Evolutionary conservation across 2,888 invertebrate species (phyloP), one percentile per base, ranked within the genome.

Genomic region (Tipula lateralis): DNA sequence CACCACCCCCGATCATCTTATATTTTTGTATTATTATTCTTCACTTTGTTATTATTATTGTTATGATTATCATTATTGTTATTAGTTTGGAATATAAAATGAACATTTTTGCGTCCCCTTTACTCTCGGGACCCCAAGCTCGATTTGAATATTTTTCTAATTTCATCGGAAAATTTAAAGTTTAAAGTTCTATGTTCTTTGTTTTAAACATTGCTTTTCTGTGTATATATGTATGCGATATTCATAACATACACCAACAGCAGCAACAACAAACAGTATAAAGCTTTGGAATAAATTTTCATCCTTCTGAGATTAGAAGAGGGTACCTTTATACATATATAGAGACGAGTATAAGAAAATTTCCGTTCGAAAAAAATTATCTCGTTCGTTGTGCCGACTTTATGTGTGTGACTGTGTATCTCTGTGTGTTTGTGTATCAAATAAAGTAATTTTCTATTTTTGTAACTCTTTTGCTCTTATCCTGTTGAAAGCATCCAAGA

Each of bases 1-100:
- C 24, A 66, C 66, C 24, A 1, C 12, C 39, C 12, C 4, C 32
- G 32, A n/a, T n/a, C n/a, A n/a, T n/a, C n/a, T 9, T 36, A 32
- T 32, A 32, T 1, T 32, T 32, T 32, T 39, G 39, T 24, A 7
- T 66, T 66, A 66, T 66, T 66, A 66, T 24, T 24, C 24, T 24
- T 24, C 66, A 66, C 66, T 66, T 66, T 66, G 66, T 66, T 66
- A 66, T 66, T 66, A 24, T 66, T 66, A 66, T 66, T 66, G 66
- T 66, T 66, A 66, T 66, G 19, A 66, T 24, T 24, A 66, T 16
- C 44, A 44, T 44, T 16, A 44, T 44, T 44, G 16, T 44, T 44
- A 44, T 50, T 66, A 66, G 19, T 66, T 66, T 66, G 7, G 66
- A 66, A 66, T 24, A 24, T 24, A n/a, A 24, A 66, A 66, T 66